Conservation (phyloP, 2,888 invertebrate genomes). For the Unio delphinus region DNA sequence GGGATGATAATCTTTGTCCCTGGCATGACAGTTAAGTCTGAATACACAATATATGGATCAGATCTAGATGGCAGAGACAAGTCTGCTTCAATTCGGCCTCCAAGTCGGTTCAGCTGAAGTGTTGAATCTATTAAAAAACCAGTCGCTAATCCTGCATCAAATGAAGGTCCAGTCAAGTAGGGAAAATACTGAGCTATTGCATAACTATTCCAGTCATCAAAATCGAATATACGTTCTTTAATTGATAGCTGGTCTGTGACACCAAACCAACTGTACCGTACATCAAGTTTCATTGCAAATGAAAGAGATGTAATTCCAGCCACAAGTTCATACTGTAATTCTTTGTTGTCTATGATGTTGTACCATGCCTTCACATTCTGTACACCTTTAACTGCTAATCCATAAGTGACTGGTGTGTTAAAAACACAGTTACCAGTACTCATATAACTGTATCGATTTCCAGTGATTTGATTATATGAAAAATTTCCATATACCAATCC, state of each 20-base stretch:
- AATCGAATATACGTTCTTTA: slow-evolving; percentile 90
- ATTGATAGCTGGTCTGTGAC: slow-evolving; percentile 82
- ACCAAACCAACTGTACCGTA: slow-evolving; percentile 98
- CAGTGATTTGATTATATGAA: slow-evolving; percentile 51
- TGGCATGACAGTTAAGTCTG: slow-evolving; percentile 98
- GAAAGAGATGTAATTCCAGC: slow-evolving; percentile 90
- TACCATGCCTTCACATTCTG: slow-evolving; percentile 92
- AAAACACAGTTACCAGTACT: slow-evolving; percentile 23
- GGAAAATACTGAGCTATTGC: slow-evolving; percentile 93
- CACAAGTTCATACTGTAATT: slow-evolving; percentile 85
- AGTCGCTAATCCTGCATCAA: slow-evolving; percentile 46
- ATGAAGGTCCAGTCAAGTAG: slow-evolving; percentile 79
- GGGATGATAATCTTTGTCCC: slow-evolving; percentile 87
- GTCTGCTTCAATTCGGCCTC: slow-evolving; percentile 77
- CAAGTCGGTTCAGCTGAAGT: slow-evolving; percentile 57
- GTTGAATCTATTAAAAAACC: slow-evolving; percentile 45
- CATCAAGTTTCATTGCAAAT: slow-evolving; percentile 88
- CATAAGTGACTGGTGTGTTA: slow-evolving; percentile 75
- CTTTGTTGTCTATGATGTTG: slow-evolving; percentile 84
- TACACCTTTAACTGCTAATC: slow-evolving; percentile 92
- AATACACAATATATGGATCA: slow-evolving; percentile 75
- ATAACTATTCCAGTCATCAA: slow-evolving; percentile 99
- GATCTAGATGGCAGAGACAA: slow-evolving; percentile 46
- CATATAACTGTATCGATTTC: slow-evolving; percentile 44
- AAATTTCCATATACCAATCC: slow-evolving; percentile 83